Evolutionary conservation across 2,113 vertebrate genomes (phyloP), one percentile per base, ranked within the genome.

Genomic region (Corydoras sp.): DNA sequence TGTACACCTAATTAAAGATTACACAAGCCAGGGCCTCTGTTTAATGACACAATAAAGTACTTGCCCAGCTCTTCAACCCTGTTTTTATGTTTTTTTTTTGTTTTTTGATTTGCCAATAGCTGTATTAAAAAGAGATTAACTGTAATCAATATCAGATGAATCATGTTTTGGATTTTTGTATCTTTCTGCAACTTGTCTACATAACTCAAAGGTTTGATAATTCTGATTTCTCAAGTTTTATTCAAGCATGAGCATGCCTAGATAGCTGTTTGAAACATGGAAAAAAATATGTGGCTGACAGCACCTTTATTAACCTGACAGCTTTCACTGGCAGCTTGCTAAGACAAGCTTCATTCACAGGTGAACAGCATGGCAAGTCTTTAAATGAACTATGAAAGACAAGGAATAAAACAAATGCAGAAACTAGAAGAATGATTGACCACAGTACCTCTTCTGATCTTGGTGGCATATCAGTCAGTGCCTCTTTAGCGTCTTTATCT

Each of bases 401-500:
- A 9, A 24, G 24, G 3, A 24, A 10, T 10, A 60, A 31, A 60
- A 11, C 12, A 29, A 53, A 8, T 31, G 13, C 15, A 51, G 29
- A 51, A 61, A 6, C 3, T 5, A 53, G 2, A 10, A 35, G 5
- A 5, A 13, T 31, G 6, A 13, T 13, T 56, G 13, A 29, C 54
- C 3, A 32, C 54, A 65, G 76, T 84, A 92, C 91, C 90, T 98
- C 93, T 61, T 97, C 94, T 0, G 95, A 90, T 74, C 95, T 83
- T 0, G 95, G 95, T 0, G 96, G 96, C 96, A 99, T 98, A 67
- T 98, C 95, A 0, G 93, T 98, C 80, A 99, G 83, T 0, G 96
- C 86, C 60, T 96, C 95, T 77, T 91, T 93, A 5, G 95, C 93
- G 0, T 80, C 89, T 76, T 90, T 88, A 79, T 89, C 91, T 92